Conservation (phyloP, 1,140 invertebrate genomes). For the Daktulosphaira vitifoliae region DNA sequence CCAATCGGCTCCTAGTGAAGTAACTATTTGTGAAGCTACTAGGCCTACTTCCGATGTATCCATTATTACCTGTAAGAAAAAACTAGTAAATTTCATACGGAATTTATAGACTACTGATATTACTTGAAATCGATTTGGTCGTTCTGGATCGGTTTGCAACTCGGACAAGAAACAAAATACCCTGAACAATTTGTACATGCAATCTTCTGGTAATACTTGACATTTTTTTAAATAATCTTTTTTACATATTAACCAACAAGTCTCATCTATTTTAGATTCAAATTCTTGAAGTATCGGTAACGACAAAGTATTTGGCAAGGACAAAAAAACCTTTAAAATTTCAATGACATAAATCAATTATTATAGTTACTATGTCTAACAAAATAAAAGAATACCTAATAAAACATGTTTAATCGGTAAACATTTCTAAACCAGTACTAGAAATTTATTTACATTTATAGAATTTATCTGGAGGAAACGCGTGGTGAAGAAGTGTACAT, state of each 20-base stretch:
- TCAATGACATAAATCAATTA: not conserved
- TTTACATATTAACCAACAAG: slow-evolving; percentile 68
- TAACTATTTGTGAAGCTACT: slow-evolving; percentile 55
- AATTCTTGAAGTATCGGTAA: slow-evolving; percentile 49
- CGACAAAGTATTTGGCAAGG: slow-evolving; percentile 50
- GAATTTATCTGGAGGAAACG: too few species aligned
- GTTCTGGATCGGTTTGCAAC: slow-evolving; percentile 47
- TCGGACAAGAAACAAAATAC: slow-evolving; percentile 70
- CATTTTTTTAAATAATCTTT: slow-evolving; percentile 52
- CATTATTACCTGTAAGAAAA: slow-evolving; percentile 49
- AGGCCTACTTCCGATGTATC: slow-evolving; percentile 56
- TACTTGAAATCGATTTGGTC: slow-evolving; percentile 40
- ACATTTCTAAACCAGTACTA: too few species aligned
- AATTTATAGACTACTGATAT: not conserved
- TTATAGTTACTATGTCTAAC: not conserved
- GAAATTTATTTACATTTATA: too few species aligned
- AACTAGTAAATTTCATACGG: not conserved
- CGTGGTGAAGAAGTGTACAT: too few species aligned
- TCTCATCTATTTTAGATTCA: slow-evolving; percentile 55
- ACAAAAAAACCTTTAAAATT: slow-evolving; percentile 50
- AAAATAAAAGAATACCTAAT: too few species aligned
- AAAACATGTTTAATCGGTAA: too few species aligned
- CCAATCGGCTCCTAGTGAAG: slow-evolving; percentile 56
- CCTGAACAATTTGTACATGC: slow-evolving; percentile 63
- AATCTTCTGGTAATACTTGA: slow-evolving; percentile 53